Base-by-base conservation (phyloP, 2,888 invertebrate species). In the Eupeodes luniger region DNA sequence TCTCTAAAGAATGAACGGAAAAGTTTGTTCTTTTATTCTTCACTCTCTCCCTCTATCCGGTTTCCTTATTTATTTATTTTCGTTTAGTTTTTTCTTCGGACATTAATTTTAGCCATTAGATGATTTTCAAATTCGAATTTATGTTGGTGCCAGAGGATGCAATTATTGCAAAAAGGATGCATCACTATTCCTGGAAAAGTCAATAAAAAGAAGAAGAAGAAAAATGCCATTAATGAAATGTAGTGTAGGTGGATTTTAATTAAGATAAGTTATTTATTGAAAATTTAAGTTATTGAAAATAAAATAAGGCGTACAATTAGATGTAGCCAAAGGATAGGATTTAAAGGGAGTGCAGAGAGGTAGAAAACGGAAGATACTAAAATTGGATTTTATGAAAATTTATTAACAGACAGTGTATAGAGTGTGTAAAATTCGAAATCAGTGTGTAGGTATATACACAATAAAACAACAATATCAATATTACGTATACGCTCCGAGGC, bases 51-150 rank as follows among this genome's bases (percentile, higher is more conserved):
- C 7, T 44, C 5, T 40, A 2, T 62, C 51, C 34, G 36, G 1
- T 44, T 70, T 19, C n/a, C 36, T 55, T 55, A 11, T 66, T 72
- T 51, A 27, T 47, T 57, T 53, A 7, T 34, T 59, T 53, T 47
- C 6, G 53, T 81, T 76, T 72, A 87, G 83, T 70, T 79, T 87
- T 87, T 87, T 87, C 86, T 79, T 61, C 86, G 62, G 55, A 61
- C 86, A 5, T 53, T 87, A 53, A 87, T 83, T 83, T 83, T 83
- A 11, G 83, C 70, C 79, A 80, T 87, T 76, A 83, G 76, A 80
- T 87, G 57, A 40, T 79, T 87, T 80, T 83, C 79, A 27, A 80
- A 80, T 87, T 83, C 79, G 79, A 83, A 80, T 57, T 83, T 87
- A 36, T 70, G 16, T 70, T 78, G 78, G 51, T 82, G 69, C 82